Base-by-base conservation (phyloP, 2,888 invertebrate species). In the Caenorhabditis japonica region DNA sequence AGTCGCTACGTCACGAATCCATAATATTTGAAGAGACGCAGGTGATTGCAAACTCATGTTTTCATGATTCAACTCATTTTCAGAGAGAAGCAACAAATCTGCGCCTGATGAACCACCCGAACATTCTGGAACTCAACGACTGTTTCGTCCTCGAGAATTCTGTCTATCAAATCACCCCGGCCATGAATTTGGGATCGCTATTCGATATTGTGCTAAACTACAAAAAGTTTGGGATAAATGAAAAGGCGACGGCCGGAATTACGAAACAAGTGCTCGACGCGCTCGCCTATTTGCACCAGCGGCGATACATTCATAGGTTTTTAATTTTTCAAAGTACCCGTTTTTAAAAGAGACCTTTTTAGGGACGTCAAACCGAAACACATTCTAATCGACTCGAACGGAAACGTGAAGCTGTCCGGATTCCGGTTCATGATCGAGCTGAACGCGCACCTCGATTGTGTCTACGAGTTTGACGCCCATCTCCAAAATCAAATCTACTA, bases 261-360 rank as follows among this genome's bases (percentile, higher is more conserved):
- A 88, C 94, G 58, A 90, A 91, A 82, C 94, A 94, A 89, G 91
- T 93, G 4, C 89, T 95, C 39, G 90, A 91, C 52, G 95, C 93
- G 0, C 89, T 95, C 44, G 92, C 93, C 83, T 95, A 95, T 88
- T 90, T 95, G 72, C 95, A 95, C 88, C 91, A 91, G 76, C 92
- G 92, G 87, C 92, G 93, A 59, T 92, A 92, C 88, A 93, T 95
- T 82, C 95, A 95, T 88, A 92, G 93, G 93, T 93, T 39, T 15
- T 39, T 39, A 13, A 12, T 44, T 44, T 44, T 44, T 44, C 44
- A 4, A 21, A 44, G 12, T 44, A 3, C 19, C 12, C 15, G 10
- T 23, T 21, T 34, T 17, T n/a, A 15, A 44, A 5, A 21, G 7
- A 30, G 12, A 19, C 13, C 3, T 38, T 60, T 72, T 10, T 46